phyloP scores from a whole-genome alignment of 2,888 invertebrate species.

The Microctonus hyperodae region DNA sequence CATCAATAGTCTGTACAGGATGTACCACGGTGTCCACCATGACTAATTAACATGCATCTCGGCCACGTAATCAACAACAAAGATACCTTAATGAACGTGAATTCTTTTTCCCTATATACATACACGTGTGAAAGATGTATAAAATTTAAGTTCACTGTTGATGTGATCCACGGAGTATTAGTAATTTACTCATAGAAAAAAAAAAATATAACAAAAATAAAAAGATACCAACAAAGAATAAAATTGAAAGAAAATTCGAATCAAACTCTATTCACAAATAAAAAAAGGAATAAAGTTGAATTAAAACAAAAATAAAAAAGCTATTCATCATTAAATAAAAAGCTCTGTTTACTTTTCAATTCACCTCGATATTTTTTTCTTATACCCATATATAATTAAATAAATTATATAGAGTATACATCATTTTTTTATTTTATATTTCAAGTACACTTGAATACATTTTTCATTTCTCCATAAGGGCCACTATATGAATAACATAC shows the following conservation, averaged over 20 bases:
- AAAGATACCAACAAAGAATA: too few species aligned
- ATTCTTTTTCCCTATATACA: constrained; percentile 6
- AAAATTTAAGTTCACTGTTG: not conserved
- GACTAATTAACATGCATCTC: constrained; percentile 41
- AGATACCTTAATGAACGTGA: constrained; percentile 10
- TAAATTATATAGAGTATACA: not conserved
- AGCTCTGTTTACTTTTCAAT: constrained; percentile 3
- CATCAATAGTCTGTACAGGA: constrained; percentile 37
- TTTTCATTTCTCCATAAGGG: not conserved
- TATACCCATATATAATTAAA: not conserved
- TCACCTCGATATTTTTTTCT: not conserved
- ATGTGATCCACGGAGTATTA: not conserved
- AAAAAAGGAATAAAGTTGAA: too few species aligned
- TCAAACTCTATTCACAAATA: not conserved
- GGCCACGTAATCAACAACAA: constrained; percentile 16
- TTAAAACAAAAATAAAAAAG: not conserved
- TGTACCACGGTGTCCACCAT: constrained; percentile 32
- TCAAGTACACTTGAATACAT: not conserved
- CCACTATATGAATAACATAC: not conserved
- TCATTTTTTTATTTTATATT: not conserved
- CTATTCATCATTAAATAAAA: constrained; percentile 11
- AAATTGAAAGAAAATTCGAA: not conserved
- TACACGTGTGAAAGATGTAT: not conserved
- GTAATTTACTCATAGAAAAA: not conserved
- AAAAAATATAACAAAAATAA: not conserved